Conservation (phyloP, 2,888 invertebrate species). For the Pilophorus perplexus region DNA sequence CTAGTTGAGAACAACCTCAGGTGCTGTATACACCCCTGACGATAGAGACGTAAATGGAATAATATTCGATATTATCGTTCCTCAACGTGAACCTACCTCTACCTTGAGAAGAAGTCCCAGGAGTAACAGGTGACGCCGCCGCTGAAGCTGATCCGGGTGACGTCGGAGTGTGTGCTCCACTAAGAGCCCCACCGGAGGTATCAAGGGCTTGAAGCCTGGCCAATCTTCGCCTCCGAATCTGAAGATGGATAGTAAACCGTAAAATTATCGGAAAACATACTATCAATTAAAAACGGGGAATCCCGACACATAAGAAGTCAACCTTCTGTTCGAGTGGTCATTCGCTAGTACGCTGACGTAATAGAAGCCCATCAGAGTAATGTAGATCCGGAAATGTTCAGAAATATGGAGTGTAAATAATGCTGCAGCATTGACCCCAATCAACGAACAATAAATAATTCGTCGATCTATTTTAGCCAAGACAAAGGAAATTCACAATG, state of each 20-base stretch:
- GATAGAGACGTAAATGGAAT: no score
- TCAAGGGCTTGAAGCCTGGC: constrained; percentile 68
- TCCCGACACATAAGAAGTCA: no score
- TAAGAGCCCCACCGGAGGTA: constrained; percentile 39
- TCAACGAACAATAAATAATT: no score
- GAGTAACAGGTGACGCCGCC: constrained; percentile 54
- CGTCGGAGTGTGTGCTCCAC: constrained; percentile 51
- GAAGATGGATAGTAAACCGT: no score
- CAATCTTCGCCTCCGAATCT: constrained; percentile 74
- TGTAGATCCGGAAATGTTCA: no score
- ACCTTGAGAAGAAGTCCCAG: constrained; percentile 53
- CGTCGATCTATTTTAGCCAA: constrained; percentile 14
- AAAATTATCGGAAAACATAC: not conserved
- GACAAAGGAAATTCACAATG: constrained; percentile 34
- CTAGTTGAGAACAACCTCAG: no score
- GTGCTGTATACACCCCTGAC: no score
- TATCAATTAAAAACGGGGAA: not conserved
- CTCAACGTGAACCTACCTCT: constrained; percentile 40
- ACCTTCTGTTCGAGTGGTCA: no score
- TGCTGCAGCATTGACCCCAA: not conserved
- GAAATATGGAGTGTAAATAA: no score
- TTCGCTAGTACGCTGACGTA: no score
- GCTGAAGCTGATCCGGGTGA: constrained; percentile 52
- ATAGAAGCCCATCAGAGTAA: no score
- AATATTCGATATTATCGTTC: no score